Conservation (phyloP, 1,140 invertebrate genomes). For the Batillaria attramentaria region DNA sequence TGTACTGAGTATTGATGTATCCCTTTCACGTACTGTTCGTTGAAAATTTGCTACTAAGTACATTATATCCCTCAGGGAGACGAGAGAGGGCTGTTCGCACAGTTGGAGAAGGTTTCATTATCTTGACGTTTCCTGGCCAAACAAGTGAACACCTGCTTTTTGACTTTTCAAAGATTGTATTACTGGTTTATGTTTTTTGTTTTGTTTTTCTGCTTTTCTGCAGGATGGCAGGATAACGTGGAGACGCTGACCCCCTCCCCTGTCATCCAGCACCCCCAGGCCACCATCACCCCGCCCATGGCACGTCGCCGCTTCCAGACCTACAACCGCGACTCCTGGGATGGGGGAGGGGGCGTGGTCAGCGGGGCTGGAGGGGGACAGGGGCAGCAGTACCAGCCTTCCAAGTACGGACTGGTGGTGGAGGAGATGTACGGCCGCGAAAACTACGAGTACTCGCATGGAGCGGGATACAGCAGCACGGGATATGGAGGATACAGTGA, state of each 20-base stretch:
- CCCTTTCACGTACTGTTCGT: too few species aligned
- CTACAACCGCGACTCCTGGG: constrained; percentile 14
- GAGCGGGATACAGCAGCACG: not conserved
- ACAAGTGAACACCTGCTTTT: too few species aligned
- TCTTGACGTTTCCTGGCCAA: too few species aligned
- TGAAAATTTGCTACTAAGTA: too few species aligned
- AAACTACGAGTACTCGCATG: not conserved
- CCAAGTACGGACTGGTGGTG: constrained; percentile 21
- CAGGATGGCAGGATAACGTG: constrained; percentile 42
- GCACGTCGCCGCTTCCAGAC: constrained; percentile 22
- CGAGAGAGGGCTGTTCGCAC: too few species aligned
- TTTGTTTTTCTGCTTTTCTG: not conserved
- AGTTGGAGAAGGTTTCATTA: too few species aligned
- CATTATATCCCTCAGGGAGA: too few species aligned
- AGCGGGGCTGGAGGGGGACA: not conserved
- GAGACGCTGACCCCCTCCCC: constrained; percentile 39
- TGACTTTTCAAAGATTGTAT: too few species aligned
- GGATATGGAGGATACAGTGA: not conserved
- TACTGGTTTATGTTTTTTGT: not conserved
- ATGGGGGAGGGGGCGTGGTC: not conserved
- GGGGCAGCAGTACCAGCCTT: constrained; percentile 8
- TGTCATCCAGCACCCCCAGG: constrained; percentile 13
- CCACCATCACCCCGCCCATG: constrained; percentile 12
- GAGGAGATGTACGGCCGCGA: constrained; percentile 19
- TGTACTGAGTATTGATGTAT: too few species aligned